Base-by-base conservation (phyloP, 2,113 vertebrate genomes). In the Thamnaconus septentrionalis region DNA sequence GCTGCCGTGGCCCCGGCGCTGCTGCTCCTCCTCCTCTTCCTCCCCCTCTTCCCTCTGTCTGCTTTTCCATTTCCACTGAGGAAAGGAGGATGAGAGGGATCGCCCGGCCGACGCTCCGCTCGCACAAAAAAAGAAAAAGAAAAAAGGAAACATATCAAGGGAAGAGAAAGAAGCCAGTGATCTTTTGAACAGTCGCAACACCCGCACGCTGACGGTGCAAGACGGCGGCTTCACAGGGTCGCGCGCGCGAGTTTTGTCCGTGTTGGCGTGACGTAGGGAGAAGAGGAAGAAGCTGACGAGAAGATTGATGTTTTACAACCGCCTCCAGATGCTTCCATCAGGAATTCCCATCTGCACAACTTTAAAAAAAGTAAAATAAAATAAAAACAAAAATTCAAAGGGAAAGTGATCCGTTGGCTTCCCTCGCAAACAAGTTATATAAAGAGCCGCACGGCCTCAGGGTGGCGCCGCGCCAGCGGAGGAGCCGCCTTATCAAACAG, bases 11-110 rank as follows among this genome's bases (percentile, higher is more conserved):
- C 74, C 64, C 75, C 57, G 18, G 18, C 18, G 18, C 18, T 31
- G 18, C 18, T 31, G 18, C 18, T 31, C 18, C 18, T 31, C 18
- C 18, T 31, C 18, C 18, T 31, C 18, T 31, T 31, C 68, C 75
- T 83, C 80, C 79, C 80, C 85, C 76, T 76, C 64, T 71, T 71
- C 71, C 75, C 73, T 71, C 61, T 7, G 69, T 81, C 79, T 80
- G 78, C 73, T 84, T 87, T 31, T 86, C 75, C 80, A 73, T 86
- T 88, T 80, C 77, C 81, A 84, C 84, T 62, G 53, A 59, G 65
- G 56, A 60, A 62, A 63, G 71, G 59, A 74, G 59, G 81, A 82
- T 81, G 76, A 84, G 82, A 83, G 75, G 81, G 80, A 79, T 65
- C 85, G 77, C 76, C 65, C 68, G 79, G 83, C 80, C 71, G 73